Base-by-base conservation (phyloP, 2,888 invertebrate genomes). In the Malacosoma neustria region DNA sequence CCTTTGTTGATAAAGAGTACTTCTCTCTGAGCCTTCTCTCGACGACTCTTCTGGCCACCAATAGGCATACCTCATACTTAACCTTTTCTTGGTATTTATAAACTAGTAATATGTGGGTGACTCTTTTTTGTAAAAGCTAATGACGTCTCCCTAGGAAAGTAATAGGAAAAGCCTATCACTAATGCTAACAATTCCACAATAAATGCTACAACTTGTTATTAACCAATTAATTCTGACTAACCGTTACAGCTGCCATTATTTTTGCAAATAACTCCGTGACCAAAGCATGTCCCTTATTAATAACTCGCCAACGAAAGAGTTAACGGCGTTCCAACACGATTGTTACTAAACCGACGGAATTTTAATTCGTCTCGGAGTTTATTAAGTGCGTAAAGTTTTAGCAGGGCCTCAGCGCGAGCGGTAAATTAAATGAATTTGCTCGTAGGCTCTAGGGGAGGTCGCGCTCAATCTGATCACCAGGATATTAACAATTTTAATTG, bases 381-480 rank as follows among this genome's bases (percentile, higher is more conserved):
- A 81, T 84, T 81, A 84, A 81, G 81, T 80, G 81, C 77, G 81
- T 81, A 79, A 82, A 82, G 76, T 84, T 84, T 79, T 64, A 72
- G 71, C 68, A 63, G 61, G 60, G 66, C 57, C 58, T 60, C 63
- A 61, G 59, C 64, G 63, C 61, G 65, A 64, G 65, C 67, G 68
- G 68, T 67, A 70, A 76, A 80, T 77, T 80, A 77, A 80, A 74
- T 74, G 70, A 79, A 79, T 79, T 79, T 69, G 57, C 65, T 73
- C 60, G 59, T 61, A 63, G 63, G 61, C 61, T 62, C 36, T 54
- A 54, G 57, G 60, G 61, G 54, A 51, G 51, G 50, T 46, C 47
- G 50, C 47, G 53, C 44, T 53, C 64, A 68, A 72, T 71, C 67
- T 69, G 64, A 74, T 73, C 70, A 71, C 58, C 54, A 50, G 45